These are phyloP conservation scores for Radopholus similis DNA, from an alignment of 1,140 invertebrate species.

Conservation along the genomic window DNA sequence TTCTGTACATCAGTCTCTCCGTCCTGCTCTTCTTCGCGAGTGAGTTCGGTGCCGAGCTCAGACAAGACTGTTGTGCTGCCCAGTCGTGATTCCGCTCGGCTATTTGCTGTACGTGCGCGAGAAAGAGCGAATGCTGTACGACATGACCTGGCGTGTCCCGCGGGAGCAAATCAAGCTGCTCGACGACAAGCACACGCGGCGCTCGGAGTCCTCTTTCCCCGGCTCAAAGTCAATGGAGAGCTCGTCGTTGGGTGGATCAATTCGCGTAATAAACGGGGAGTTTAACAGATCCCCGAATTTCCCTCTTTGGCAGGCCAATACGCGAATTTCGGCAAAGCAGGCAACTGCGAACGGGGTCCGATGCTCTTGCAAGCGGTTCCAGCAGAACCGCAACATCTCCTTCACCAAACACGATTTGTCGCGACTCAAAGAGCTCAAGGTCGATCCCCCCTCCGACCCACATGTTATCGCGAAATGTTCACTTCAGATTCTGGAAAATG, in stretches of 20 bases:
- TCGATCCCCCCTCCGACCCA: no score
- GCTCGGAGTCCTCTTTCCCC: not conserved
- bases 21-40: slow-evolving; percentile 41
- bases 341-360: slow-evolving; percentile 53
- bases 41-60: not conserved
- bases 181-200: slow-evolving; percentile 5
- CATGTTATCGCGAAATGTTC: not conserved
- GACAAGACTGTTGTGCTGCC: not conserved
- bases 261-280: not conserved
- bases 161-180: slow-evolving; percentile 52
- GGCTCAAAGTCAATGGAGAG: not conserved
- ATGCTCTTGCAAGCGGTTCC: slow-evolving; percentile 49
- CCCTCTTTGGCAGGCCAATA: slow-evolving; percentile 8
- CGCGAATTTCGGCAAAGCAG: slow-evolving; percentile 36
- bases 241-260: not conserved
- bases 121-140: slow-evolving; percentile 53
- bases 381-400: slow-evolving; percentile 56
- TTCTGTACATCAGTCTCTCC: slow-evolving; percentile 41
- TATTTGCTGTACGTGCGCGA: slow-evolving; percentile 60
- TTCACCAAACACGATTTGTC: slow-evolving; percentile 53
- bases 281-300: not conserved
- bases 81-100: slow-evolving; percentile 42
- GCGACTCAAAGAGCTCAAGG: slow-evolving; percentile 53
- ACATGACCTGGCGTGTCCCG: slow-evolving; percentile 59
- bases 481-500: slow-evolving; percentile 48